Evolutionary conservation across 2,797 vertebrate species (phyloP).

Genomic region (Diceros bicornis): DNA sequence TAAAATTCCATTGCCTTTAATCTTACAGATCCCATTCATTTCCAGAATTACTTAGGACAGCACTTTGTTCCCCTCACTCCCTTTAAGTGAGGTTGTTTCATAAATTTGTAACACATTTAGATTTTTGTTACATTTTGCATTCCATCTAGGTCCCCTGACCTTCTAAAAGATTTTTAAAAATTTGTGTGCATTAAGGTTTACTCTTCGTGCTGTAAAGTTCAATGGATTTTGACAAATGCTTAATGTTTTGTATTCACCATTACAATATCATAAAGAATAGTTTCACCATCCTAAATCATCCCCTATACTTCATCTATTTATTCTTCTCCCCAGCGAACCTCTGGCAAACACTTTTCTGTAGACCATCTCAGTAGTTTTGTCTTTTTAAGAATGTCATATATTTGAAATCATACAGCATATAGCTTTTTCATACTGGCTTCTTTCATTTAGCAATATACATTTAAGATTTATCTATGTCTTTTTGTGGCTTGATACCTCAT

Average conservation of each 20-base stretch:
- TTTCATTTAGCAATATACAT: constrained; percentile 25
- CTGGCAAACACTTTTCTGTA: background rate
- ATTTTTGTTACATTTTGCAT: background rate
- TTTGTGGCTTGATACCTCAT: background rate
- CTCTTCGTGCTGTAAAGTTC: background rate
- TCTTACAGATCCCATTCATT: background rate
- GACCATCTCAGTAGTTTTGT: background rate
- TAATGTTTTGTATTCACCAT: background rate
- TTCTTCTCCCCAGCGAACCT: background rate
- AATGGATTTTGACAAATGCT: background rate
- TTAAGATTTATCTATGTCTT: constrained; percentile 21
- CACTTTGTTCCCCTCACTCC: background rate
- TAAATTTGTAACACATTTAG: background rate
- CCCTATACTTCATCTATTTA: background rate
- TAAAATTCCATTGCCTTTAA: background rate
- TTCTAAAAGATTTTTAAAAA: background rate
- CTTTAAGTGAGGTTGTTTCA: background rate
- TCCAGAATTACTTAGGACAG: background rate
- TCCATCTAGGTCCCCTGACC: background rate
- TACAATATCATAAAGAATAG: background rate
- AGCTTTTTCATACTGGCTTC: constrained; percentile 15
- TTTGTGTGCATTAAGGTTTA: background rate
- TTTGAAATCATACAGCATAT: background rate
- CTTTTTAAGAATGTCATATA: constrained; percentile 14
- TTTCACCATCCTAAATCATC: constrained; percentile 15